These are phyloP conservation scores for Vanessa atalanta DNA, from an alignment of 1,140 invertebrate genomes.

Conservation along the genomic window DNA sequence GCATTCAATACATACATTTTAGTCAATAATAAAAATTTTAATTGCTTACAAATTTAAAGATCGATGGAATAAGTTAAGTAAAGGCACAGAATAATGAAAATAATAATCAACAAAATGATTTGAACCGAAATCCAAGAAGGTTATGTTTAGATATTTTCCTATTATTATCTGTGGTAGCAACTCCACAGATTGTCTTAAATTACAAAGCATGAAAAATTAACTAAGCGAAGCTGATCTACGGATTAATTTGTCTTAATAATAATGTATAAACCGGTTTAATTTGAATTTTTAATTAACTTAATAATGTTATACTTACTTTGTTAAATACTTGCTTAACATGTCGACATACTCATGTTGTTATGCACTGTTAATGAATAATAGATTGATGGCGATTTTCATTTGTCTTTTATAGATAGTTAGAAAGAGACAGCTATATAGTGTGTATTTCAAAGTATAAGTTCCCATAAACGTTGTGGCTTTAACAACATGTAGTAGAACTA, in stretches of 20 bases:
- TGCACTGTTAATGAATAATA: too few species aligned
- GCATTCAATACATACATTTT: too few species aligned
- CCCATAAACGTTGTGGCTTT: too few species aligned
- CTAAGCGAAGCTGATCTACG: slow-evolving; percentile 27
- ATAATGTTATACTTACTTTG: not conserved
- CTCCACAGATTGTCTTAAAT: slow-evolving; percentile 21
- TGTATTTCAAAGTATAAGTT: too few species aligned
- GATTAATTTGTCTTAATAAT: slow-evolving; percentile 32
- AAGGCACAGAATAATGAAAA: too few species aligned
- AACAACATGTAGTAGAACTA: too few species aligned
- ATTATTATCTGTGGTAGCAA: slow-evolving; percentile 10
- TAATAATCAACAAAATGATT: not conserved
- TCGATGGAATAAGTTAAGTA: too few species aligned
- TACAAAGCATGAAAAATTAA: slow-evolving; percentile 31
- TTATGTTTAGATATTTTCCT: not conserved
- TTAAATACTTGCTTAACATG: not conserved
- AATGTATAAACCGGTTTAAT: slow-evolving; percentile 18
- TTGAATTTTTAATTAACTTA: slow-evolving; percentile 18
- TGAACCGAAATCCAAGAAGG: not conserved
- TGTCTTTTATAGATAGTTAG: too few species aligned
- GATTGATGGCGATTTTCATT: too few species aligned
- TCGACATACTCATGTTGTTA: not conserved
- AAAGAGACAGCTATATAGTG: too few species aligned
- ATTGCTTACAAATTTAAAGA: too few species aligned
- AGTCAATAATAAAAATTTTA: too few species aligned